Evolutionary conservation across 2,797 vertebrate species (phyloP).

Genomic region (Schizothorax lantsangensis): DNA sequence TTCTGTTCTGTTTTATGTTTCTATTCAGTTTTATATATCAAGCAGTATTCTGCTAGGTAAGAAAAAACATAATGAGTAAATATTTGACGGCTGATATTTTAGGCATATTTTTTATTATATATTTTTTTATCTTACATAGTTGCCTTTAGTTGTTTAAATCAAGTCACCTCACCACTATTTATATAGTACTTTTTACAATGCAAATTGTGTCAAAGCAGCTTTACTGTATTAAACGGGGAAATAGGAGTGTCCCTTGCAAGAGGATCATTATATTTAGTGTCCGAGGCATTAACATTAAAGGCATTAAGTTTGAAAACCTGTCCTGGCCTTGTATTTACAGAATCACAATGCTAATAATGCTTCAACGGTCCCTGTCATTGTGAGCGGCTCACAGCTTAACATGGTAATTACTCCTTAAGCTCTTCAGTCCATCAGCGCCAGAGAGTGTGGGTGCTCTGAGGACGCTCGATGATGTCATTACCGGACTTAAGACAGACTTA

Average conservation of each 20-base stretch:
- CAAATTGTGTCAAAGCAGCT: no score
- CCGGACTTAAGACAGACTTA: constrained; percentile 28
- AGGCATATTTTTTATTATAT: background rate
- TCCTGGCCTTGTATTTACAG: background rate
- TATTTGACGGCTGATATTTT: background rate
- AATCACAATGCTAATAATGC: background rate
- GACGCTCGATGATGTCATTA: constrained; percentile 19
- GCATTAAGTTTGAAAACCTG: background rate
- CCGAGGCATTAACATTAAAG: background rate
- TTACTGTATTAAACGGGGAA: no score
- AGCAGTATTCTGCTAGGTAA: background rate
- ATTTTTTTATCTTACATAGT: background rate
- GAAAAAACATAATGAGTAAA: background rate
- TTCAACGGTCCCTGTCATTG: background rate
- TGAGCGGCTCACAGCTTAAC: constrained; percentile 42
- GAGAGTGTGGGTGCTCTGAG: constrained; percentile 7
- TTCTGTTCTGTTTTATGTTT: background rate
- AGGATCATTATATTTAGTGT: background rate
- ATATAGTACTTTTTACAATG: no score
- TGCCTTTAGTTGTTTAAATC: no score
- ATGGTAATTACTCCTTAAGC: constrained; percentile 36
- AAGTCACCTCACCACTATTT: no score
- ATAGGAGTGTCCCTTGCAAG: background rate
- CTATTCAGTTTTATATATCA: background rate
- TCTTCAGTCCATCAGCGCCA: constrained; percentile 20